Evolutionary conservation across 2,888 invertebrate species (phyloP), one percentile per base, ranked within the genome.

Genomic region (Steinernema scapterisci): DNA sequence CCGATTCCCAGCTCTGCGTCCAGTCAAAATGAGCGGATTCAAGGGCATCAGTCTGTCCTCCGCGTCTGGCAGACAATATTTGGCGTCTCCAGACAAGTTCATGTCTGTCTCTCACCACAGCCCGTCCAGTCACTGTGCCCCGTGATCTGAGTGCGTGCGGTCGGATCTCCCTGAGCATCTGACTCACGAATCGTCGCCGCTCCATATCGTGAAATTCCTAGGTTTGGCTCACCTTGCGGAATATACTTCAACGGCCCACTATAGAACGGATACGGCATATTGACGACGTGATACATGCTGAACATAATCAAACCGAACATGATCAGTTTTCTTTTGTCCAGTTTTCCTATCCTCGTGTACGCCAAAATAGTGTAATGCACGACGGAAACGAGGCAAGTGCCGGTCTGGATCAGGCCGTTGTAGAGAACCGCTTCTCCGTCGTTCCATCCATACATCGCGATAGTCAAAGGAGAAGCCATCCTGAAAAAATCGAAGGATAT

Each of bases 261-360:
- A 48, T 80, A 81, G 75, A 80, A 80, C 56, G 76, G 74, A 79
- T 80, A 81, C 1, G 81, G 81, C 51, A 77, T 79, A 73, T 78
- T 80, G 73, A 75, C 74, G 7, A 81, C 21, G 46, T 80, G 79
- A 56, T 77, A 80, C 9, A 77, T 73, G n/a, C 78, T 70, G 76
- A 81, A 81, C 7, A 80, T 72, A 11, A 70, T 19, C 11, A 81
- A 70, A 0, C 81, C 81, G 51, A 78, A 78, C 19, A 80, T 48
- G 31, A 81, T 78, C 73, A 80, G 81, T 0, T 75, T 63, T 9
- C 81, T 48, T 27, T 75, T 71, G 56, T 46, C 80, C 79, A 82
- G 75, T 43, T 79, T 78, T 72, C 82, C 80, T 43, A 82, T 73
- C 54, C 77, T 73, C 0, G 80, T 76, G 19, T 75, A 77, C 27